Evolutionary conservation across 1,140 invertebrate genomes (phyloP).

Genomic region (Dendroctonus valens): DNA sequence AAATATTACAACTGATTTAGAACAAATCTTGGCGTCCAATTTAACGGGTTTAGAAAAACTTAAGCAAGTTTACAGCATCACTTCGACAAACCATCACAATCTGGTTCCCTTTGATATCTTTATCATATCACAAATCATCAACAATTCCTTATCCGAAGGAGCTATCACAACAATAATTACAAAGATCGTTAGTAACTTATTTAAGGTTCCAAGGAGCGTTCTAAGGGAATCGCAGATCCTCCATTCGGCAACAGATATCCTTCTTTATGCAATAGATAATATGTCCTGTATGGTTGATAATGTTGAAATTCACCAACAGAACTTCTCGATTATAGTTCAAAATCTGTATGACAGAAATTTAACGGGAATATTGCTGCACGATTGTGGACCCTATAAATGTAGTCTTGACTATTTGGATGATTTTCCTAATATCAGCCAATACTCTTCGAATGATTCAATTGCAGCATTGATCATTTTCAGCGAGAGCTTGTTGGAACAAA

Average conservation of each 20-base stretch:
- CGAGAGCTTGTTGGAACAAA: conserved; percentile 26
- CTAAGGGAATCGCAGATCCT: conserved; percentile 32
- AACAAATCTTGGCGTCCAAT: conserved; percentile 30
- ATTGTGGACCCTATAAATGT: conserved; percentile 18
- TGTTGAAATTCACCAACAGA: conserved; percentile 2
- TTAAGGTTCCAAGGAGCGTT: conserved; percentile 22
- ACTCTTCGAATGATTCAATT: conserved; percentile 24
- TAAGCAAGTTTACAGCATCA: conserved; percentile 18
- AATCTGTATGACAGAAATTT: conserved; percentile 29
- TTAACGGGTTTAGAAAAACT: conserved; percentile 27
- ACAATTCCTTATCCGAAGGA: conserved; percentile 1
- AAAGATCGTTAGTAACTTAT: conserved; percentile 29
- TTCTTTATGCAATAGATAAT: conserved; percentile 37
- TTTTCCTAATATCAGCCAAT: conserved; percentile 17
- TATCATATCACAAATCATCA: conserved; percentile 27
- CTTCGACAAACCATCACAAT: conserved; percentile 7
- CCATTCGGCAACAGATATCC: conserved; percentile 37
- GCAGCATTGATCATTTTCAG: conserved; percentile 32
- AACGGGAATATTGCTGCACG: conserved; percentile 29
- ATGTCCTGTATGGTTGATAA: conserved; percentile 14
- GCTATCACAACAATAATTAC: conserved; percentile 6
- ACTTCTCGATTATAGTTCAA: conserved; percentile 32
- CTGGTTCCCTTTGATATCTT: conserved; percentile 27
- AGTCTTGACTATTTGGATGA: neutral
- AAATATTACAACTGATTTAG: conserved; percentile 36